Evolutionary conservation across 1,140 invertebrate genomes (phyloP).

Genomic region (Trissolcus basalis): DNA sequence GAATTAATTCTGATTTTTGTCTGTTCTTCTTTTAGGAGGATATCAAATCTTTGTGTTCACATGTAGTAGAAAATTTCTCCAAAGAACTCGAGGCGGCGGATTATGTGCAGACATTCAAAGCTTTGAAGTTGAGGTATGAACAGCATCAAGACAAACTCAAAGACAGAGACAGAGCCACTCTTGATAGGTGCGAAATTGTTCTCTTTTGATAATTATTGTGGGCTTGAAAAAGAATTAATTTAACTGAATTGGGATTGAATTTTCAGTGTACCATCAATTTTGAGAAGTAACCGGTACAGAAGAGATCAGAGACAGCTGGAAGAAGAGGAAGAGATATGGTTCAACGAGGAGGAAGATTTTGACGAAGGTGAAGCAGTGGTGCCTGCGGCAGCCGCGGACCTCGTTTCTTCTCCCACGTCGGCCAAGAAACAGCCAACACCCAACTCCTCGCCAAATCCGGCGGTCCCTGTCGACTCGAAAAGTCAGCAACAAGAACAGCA

Average conservation of each 20-base stretch:
- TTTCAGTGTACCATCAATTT: constrained; percentile 83
- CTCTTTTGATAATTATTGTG: too few species aligned
- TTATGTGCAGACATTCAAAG: constrained; percentile 98
- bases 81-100: constrained; percentile 94
- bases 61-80: constrained; percentile 96
- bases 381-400: constrained; percentile 74
- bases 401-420: constrained; percentile 67
- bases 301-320: constrained; percentile 94
- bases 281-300: constrained; percentile 88
- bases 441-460: constrained; percentile 69
- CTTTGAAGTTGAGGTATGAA: constrained; percentile 92
- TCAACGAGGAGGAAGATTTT: constrained; percentile 96
- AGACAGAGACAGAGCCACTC: constrained; percentile 85
- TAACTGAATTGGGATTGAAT: constrained; percentile 2
- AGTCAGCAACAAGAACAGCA: constrained; percentile 44
- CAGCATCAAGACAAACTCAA: constrained; percentile 95
- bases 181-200: constrained; percentile 80
- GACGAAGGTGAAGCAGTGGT: constrained; percentile 87
- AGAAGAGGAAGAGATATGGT: constrained; percentile 99
- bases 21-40: constrained; percentile 82
- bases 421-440: constrained; percentile 72
- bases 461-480: constrained; percentile 66
- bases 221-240: neutral
- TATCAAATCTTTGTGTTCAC: constrained; percentile 94
- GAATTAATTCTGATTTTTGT: too few species aligned